These are phyloP conservation scores for Procambarus virginalis DNA, from an alignment of 1,140 invertebrate genomes.

Conservation along the genomic window DNA sequence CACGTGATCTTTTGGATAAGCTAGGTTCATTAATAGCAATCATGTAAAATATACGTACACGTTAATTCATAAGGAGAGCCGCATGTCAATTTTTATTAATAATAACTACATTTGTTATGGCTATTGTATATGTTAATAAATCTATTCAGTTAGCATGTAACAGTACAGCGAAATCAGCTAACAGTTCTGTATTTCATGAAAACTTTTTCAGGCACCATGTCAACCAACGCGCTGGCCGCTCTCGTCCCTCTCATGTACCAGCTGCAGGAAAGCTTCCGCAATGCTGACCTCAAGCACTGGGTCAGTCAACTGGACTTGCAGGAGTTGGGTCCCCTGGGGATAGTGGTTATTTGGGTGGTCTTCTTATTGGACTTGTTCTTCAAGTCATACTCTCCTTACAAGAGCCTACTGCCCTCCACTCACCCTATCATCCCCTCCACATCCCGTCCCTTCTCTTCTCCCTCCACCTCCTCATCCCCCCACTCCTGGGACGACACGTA, in stretches of 20 bases:
- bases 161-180: not conserved
- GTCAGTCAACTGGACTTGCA: slow-evolving; percentile 30
- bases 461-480: not conserved
- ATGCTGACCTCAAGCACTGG: slow-evolving; percentile 16
- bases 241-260: slow-evolving; percentile 23
- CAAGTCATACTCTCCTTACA: slow-evolving; percentile 22
- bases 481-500: slow-evolving; percentile 18
- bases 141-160: too few relatives aligned
- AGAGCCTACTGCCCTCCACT: slow-evolving; percentile 34
- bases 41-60: not conserved
- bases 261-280: slow-evolving; percentile 18
- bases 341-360: slow-evolving; percentile 21
- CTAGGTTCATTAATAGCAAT: not conserved
- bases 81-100: not conserved
- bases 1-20: too few relatives aligned
- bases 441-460: too few relatives aligned
- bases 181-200: not conserved
- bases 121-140: not conserved
- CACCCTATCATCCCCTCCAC: too few relatives aligned
- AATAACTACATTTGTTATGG: not conserved
- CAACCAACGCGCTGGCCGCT: not conserved
- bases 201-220: not conserved
- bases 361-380: slow-evolving; percentile 23
- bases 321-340: not conserved
- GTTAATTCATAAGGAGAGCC: not conserved